Conservation (phyloP, 2,113 vertebrate genomes). For the sheep (Ovis aries) region DNA sequence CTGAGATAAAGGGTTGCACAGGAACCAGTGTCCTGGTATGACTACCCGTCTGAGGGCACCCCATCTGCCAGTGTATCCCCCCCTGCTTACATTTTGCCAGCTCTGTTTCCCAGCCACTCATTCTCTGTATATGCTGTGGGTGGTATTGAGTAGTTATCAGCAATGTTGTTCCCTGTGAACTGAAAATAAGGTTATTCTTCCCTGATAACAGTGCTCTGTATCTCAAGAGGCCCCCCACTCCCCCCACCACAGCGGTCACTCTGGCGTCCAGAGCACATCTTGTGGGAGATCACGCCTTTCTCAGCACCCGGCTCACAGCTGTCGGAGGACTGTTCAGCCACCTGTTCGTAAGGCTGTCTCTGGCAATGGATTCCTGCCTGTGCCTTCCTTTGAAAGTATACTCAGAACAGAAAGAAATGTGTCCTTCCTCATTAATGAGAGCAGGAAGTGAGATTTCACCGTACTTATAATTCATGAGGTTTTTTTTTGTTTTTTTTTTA, state of each 20-base stretch:
- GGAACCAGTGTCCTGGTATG: not conserved
- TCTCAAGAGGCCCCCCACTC: not conserved
- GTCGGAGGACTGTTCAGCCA: not conserved
- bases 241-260: not conserved
- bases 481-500: not conserved
- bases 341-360: slow-evolving; percentile 50
- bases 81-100: not conserved
- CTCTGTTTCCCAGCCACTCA: not conserved
- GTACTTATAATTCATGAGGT: not conserved
- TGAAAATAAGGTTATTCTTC: not conserved
- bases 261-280: not conserved
- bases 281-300: not conserved
- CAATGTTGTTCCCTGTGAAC: not conserved
- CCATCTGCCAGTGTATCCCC: not conserved
- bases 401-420: slow-evolving; percentile 24
- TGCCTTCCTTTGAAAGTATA: not conserved
- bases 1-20: not conserved
- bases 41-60: not conserved
- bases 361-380: not conserved
- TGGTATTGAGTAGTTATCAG: not conserved
- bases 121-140: not conserved
- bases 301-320: slow-evolving; percentile 30
- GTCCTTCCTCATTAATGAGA: not conserved
- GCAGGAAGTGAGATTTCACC: not conserved
- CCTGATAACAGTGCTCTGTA: not conserved